A percentile compares a stretch with the other conserved stretches of the same genome.
Conservation (phyloP, 1,140 invertebrate genomes). For the Drosophila kohkoa region DNA sequence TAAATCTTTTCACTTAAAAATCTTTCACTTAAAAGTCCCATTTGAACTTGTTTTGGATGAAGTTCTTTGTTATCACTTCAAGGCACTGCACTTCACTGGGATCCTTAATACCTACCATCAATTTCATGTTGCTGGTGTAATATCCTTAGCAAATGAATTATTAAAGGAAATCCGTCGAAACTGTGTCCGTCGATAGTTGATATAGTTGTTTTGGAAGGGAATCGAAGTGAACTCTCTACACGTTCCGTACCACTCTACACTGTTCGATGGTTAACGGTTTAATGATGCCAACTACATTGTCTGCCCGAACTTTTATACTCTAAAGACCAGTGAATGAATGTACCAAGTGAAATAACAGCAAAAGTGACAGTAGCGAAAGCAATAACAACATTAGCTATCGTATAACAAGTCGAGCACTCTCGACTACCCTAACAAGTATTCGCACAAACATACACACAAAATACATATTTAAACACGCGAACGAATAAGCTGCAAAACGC, state of each 20-base stretch:
- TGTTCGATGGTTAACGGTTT: constrained; percentile 83
- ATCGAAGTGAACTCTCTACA: constrained; percentile 40
- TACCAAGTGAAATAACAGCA: constrained; percentile 22
- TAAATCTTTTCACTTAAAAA: no score
- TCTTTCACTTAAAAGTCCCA: neutral
- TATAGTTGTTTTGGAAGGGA: constrained; percentile 19
- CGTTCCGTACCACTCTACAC: constrained; percentile 71
- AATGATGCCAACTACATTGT: constrained; percentile 79
- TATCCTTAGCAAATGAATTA: constrained; percentile 50
- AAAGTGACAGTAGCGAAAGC: constrained; percentile 39
- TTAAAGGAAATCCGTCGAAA: constrained; percentile 21
- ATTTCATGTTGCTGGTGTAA: constrained; percentile 70
- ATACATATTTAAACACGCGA: constrained; percentile 2
- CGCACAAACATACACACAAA: neutral
- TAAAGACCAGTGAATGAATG: constrained; percentile 19
- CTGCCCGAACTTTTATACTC: constrained; percentile 78
- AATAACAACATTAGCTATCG: constrained; percentile 19
- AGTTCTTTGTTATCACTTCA: constrained; percentile 1
- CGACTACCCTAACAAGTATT: constrained; percentile 3
- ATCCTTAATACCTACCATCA: constrained; percentile 69
- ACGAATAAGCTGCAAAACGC: neutral
- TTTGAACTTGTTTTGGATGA: neutral
- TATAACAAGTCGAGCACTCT: constrained; percentile 40
- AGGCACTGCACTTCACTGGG: constrained; percentile 38
- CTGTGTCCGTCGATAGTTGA: constrained; percentile 22